Conservation (phyloP, 2,888 invertebrate genomes). For the Campopleginae sp. region DNA sequence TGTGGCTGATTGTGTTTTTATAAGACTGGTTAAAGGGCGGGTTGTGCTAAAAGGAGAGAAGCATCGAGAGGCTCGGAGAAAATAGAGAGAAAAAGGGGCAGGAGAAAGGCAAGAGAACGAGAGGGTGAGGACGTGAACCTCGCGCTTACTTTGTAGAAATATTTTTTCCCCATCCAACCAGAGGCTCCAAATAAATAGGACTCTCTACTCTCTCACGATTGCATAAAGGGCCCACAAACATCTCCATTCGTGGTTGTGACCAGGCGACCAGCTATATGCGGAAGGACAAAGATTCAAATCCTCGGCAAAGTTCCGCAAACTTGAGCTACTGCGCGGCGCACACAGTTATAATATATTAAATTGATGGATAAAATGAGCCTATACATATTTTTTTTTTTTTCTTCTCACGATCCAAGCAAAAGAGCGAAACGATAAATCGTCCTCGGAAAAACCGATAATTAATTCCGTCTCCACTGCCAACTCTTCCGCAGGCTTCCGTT, state of each 20-base stretch:
- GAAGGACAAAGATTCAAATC: neutral
- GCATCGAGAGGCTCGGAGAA: neutral
- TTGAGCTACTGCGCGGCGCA: constrained; percentile 4
- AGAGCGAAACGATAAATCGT: constrained; percentile 18
- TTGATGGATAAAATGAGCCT: constrained; percentile 19
- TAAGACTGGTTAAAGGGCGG: constrained; percentile 1
- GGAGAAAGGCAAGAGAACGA: constrained; percentile 19
- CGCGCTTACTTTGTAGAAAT: constrained; percentile 51
- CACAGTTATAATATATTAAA: constrained; percentile 42
- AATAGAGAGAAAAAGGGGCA: neutral
- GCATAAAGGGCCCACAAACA: constrained; percentile 14
- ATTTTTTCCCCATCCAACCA: constrained; percentile 59
- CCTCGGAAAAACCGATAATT: constrained; percentile 56
- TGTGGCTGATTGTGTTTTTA: constrained; percentile 28
- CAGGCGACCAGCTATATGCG: neutral
- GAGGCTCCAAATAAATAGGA: constrained; percentile 13
- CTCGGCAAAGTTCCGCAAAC: constrained; percentile 37
- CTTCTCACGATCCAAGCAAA: neutral
- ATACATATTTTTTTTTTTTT: constrained; percentile 22
- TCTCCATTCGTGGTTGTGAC: constrained; percentile 3
- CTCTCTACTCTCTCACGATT: constrained; percentile 1
- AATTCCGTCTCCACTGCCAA: constrained; percentile 41
- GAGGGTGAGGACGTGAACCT: neutral
- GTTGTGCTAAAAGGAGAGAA: constrained; percentile 18
- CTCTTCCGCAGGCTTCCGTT: constrained; percentile 25